These are phyloP conservation scores for Adelges cooleyi DNA, from an alignment of 1,140 invertebrate species.

Conservation along the genomic window DNA sequence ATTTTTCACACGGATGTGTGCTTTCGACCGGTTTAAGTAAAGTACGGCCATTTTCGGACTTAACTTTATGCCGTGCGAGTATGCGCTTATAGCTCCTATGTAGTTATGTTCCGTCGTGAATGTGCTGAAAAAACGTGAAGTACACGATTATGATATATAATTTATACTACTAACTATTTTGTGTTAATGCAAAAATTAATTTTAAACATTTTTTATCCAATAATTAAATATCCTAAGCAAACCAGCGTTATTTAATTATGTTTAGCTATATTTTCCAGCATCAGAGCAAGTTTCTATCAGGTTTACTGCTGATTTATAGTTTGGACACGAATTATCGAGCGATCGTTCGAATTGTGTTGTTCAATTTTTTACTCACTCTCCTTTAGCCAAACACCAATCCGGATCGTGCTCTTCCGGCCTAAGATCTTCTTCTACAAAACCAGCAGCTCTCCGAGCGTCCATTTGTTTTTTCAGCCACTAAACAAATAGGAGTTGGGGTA, in stretches of 20 bases:
- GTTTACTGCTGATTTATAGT: too few relatives aligned
- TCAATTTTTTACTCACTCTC: constrained; percentile 47
- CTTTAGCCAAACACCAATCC: constrained; percentile 68
- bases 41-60: constrained; percentile 60
- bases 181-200: neutral
- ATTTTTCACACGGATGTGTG: constrained; percentile 62
- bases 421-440: constrained; percentile 63
- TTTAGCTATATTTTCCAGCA: too few relatives aligned
- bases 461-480: constrained; percentile 70
- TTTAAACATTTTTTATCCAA: neutral
- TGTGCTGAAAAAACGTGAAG: constrained; percentile 40
- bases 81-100: constrained; percentile 67
- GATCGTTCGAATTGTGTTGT: neutral
- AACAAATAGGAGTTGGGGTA: neutral
- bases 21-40: constrained; percentile 60
- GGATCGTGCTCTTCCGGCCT: constrained; percentile 71
- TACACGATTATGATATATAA: too few relatives aligned
- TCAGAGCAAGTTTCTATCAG: too few relatives aligned
- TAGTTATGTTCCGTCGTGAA: constrained; percentile 64
- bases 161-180: too few relatives aligned
- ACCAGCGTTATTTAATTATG: neutral
- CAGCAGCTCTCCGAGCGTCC: constrained; percentile 54
- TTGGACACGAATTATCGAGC: neutral
- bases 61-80: constrained; percentile 62
- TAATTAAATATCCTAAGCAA: neutral